Base-by-base conservation (phyloP, 2,888 invertebrate species). In the Perizoma affinitatum region DNA sequence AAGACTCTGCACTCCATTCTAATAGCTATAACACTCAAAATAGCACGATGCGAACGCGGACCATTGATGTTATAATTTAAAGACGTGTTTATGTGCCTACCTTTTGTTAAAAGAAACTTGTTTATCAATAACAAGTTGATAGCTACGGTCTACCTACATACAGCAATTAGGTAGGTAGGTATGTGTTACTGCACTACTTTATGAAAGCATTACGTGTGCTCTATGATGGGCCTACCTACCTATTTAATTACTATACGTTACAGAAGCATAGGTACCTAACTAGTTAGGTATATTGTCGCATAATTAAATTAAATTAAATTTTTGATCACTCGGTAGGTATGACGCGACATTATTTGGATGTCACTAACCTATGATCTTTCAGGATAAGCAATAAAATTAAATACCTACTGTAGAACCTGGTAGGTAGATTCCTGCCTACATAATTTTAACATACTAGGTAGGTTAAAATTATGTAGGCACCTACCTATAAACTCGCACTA, bases 71-170 rank as follows among this genome's bases (percentile, higher is more conserved):
- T 88, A 89, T 86, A 85, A 22, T n/a, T n/a, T 84, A 87, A 88
- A 87, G 75, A 75, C 84, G 79, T 84, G 85, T 87, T 83, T 87
- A 86, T 86, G 77, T 86, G 84, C 73, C 76, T 81, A 86, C 72
- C 79, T 82, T 84, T 86, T 86, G 81, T 84, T 84, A 83, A 83
- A 87, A 87, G 80, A 82, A 87, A 88, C 84, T 86, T 87, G 87
- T 90, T 90, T 89, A 88, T 88, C 88, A 87, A 86, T 87, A 87
- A 78, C 76, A 76, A 69, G 71, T 74, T 75, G 75, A 75, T 73
- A 70, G 66, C 69, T 73, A 72, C 65, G 69, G 74, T 70, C 72
- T 74, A 77, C 73, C 72, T 74, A 77, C 73, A 74, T 66, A 55
- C 54, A 74, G 75, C 58, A 57, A 63, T 78, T 80, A 78, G 75